A percentile compares a stretch with the other conserved stretches of the same genome.
Evolutionary conservation across 2,888 invertebrate species (phyloP).

Genomic region (Cataglyphis cursor): DNA sequence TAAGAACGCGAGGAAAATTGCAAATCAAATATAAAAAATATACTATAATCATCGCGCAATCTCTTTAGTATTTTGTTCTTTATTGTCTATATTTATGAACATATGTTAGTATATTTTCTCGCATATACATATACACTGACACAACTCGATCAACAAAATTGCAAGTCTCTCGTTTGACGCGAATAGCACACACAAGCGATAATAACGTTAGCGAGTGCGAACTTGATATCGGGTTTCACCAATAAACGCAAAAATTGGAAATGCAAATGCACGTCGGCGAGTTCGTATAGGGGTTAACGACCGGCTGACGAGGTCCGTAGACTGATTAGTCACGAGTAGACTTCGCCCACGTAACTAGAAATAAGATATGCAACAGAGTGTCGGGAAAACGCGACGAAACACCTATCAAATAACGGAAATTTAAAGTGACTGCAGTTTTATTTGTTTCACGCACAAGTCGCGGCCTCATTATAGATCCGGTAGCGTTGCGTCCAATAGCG

Average conservation of each 20-base stretch:
- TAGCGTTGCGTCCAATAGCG: not conserved
- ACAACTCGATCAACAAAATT: not conserved
- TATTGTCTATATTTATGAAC: not conserved
- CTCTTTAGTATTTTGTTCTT: not conserved
- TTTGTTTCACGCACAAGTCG: conserved; percentile 19
- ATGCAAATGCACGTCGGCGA: conserved; percentile 59
- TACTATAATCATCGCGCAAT: not conserved
- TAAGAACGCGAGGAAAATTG: not conserved
- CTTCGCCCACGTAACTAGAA: conserved; percentile 71
- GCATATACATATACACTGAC: not conserved
- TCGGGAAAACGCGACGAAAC: conserved; percentile 48
- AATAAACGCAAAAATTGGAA: conserved; percentile 52
- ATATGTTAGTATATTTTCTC: conserved; percentile 4
- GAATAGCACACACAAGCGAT: conserved; percentile 24
- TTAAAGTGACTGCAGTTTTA: conserved; percentile 17
- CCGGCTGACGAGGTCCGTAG: conserved; percentile 69
- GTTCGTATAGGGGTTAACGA: conserved; percentile 65
- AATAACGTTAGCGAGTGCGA: conserved; percentile 12
- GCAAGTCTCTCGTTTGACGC: not conserved
- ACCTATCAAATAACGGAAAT: conserved; percentile 47
- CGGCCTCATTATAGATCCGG: conserved; percentile 1
- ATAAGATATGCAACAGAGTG: conserved; percentile 65
- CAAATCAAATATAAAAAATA: not conserved
- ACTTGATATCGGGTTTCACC: conserved; percentile 44
- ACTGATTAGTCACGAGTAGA: conserved; percentile 73